A percentile compares a stretch with the other conserved stretches of the same genome.
Conservation (phyloP, 1,140 invertebrate species). For the Zophobas morio region DNA sequence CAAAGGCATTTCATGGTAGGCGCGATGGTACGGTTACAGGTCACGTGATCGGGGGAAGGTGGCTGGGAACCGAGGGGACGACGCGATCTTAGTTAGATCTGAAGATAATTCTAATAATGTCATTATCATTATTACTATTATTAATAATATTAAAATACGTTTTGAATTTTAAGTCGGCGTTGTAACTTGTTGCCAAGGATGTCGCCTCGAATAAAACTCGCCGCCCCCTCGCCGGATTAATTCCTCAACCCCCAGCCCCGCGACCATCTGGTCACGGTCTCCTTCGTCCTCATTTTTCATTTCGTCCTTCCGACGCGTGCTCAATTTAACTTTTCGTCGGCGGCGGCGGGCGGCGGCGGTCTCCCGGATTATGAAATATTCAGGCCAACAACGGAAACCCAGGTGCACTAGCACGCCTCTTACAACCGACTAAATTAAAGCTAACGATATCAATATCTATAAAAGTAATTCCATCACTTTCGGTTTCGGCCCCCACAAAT, state of each 20-base stretch:
- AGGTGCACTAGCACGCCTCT: slow-evolving; percentile 56
- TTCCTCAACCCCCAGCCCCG: background rate
- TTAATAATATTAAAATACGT: too few relatives aligned
- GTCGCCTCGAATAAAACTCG: too few relatives aligned
- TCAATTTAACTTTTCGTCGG: slow-evolving; percentile 55
- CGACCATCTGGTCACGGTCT: slow-evolving; percentile 8
- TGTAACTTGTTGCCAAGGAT: too few relatives aligned
- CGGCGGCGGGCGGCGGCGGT: slow-evolving; percentile 21
- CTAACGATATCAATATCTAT: slow-evolving; percentile 60
- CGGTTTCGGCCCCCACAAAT: slow-evolving; percentile 50
- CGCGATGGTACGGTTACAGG: too few relatives aligned
- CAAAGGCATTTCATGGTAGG: too few relatives aligned
- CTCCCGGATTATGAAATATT: slow-evolving; percentile 57
- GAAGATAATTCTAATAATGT: too few relatives aligned
- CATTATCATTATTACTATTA: too few relatives aligned
- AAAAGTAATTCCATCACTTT: slow-evolving; percentile 59
- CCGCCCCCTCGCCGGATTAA: too few relatives aligned
- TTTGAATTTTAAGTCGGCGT: too few relatives aligned
- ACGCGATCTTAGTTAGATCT: too few relatives aligned
- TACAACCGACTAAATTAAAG: slow-evolving; percentile 57
- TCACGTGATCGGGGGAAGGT: too few relatives aligned
- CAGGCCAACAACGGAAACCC: slow-evolving; percentile 52
- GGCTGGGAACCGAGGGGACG: too few relatives aligned
- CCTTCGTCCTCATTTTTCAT: slow-evolving; percentile 49
- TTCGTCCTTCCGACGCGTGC: slow-evolving; percentile 45